Evolutionary conservation across 2,888 invertebrate genomes (phyloP), one percentile per base, ranked within the genome.

Genomic region (Pollenia amentaria): DNA sequence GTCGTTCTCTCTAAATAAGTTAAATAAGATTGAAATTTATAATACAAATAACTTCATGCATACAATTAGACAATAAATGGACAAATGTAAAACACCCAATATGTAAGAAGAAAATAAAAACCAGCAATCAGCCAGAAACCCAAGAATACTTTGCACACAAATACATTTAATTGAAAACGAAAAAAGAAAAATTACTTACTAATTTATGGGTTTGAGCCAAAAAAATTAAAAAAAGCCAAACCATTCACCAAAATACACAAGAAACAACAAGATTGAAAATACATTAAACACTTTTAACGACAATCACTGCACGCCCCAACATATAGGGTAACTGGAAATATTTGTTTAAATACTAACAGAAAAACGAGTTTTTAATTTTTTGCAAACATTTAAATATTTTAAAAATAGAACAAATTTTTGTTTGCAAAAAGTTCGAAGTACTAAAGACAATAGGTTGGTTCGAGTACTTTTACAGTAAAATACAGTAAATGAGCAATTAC

Each of bases 141-240:
- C 16, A 21, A 69, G 21, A 18, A 38, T 14, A 69, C 16, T 9
- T 72, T 51, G 44, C 16, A 12, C 62, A 64, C 16, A 53, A 64
- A 64, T 53, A 16, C 44, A 62, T 55, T 80, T 42, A 64, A 72
- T 48, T 80, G 60, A 38, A 44, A 77, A 16, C 16, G 21, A 42
- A 4, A 64, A 65, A 42, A 44, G 7, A 48, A 64, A 21, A 14
- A 7, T 21, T 53, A 53, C 53, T 18, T 7, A 6, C 38, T 40
- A 48, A 69, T 69, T 69, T 57, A 77, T 44, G 21, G 16, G 1
- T 44, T 65, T 65, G 29, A 44, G 38, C 10, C 11, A 21, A 64
- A 64, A 75, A 14, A 14, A 38, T 57, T 14, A 14, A 57, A 29
- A 29, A 29, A 29, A 29, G 6, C 29, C 57, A 57, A 57, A 57